Conservation (phyloP, 2,888 invertebrate genomes). For the Muscina levida region DNA sequence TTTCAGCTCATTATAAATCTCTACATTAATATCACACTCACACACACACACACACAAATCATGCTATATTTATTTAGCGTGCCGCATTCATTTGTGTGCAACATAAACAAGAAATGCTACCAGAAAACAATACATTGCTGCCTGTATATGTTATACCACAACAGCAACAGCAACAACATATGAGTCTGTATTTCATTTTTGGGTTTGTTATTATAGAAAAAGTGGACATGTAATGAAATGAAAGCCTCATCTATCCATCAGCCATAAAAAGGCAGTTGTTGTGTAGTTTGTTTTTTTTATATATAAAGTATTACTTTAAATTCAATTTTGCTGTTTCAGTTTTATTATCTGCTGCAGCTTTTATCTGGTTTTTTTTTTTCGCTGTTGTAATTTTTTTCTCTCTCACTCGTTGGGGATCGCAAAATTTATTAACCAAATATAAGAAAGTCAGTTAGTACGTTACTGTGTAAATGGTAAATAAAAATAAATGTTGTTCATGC, state of each 20-base stretch:
- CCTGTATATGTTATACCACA: conserved; percentile 1
- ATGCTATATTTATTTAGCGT: too few relatives aligned
- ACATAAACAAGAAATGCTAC: conserved; percentile 17
- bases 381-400: too few relatives aligned
- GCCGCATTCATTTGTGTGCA: neutral
- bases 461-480: conserved; percentile 58
- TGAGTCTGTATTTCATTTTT: neutral
- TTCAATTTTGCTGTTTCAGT: neutral
- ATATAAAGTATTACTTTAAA: conserved; percentile 1
- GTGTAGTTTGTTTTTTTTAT: neutral
- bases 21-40: too few relatives aligned
- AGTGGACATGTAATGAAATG: conserved; percentile 5
- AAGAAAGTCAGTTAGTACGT: conserved; percentile 64
- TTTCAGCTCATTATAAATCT: too few relatives aligned
- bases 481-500: neutral
- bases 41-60: too few relatives aligned
- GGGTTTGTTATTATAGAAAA: neutral
- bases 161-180: conserved; percentile 13
- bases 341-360: neutral
- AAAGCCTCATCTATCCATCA: conserved; percentile 2
- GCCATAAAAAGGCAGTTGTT: neutral
- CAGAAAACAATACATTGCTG: conserved; percentile 17
- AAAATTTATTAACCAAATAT: conserved; percentile 49
- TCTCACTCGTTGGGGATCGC: conserved; percentile 6
- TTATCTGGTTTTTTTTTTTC: neutral